Evolutionary conservation across 2,113 vertebrate species (phyloP).

Genomic region (Lepidothrix coronata): DNA sequence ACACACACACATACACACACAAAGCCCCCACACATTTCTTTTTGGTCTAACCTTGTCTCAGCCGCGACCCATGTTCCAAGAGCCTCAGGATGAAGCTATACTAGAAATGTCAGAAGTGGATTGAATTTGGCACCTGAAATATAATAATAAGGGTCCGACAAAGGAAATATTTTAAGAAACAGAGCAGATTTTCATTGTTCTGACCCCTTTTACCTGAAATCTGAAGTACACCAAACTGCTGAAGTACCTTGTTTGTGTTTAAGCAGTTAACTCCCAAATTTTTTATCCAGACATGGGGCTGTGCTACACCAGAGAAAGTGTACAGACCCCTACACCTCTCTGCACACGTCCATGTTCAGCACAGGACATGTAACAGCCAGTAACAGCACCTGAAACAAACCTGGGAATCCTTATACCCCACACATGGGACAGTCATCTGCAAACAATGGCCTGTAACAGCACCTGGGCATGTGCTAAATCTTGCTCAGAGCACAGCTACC

Average conservation of each 20-base stretch:
- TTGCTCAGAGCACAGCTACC: neutral
- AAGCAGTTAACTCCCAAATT: neutral
- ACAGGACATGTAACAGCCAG: accelerated
- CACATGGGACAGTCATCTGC: accelerated
- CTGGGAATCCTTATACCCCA: accelerated
- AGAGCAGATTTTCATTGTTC: neutral
- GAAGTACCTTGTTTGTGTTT: neutral
- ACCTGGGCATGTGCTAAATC: neutral
- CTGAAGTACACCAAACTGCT: neutral
- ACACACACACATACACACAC: too few relatives aligned
- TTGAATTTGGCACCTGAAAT: neutral
- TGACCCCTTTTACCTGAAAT: neutral
- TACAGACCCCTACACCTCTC: neutral
- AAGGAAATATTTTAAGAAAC: neutral
- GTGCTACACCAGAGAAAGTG: neutral
- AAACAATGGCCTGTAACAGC: neutral
- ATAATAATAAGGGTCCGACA: neutral
- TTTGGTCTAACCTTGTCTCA: neutral
- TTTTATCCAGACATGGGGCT: neutral
- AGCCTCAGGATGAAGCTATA: neutral
- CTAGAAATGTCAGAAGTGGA: neutral
- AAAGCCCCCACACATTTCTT: neutral
- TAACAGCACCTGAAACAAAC: neutral
- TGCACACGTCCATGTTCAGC: neutral
- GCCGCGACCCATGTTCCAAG: neutral